phyloP scores from a whole-genome alignment of 2,113 vertebrate species.

The Otis tarda region DNA sequence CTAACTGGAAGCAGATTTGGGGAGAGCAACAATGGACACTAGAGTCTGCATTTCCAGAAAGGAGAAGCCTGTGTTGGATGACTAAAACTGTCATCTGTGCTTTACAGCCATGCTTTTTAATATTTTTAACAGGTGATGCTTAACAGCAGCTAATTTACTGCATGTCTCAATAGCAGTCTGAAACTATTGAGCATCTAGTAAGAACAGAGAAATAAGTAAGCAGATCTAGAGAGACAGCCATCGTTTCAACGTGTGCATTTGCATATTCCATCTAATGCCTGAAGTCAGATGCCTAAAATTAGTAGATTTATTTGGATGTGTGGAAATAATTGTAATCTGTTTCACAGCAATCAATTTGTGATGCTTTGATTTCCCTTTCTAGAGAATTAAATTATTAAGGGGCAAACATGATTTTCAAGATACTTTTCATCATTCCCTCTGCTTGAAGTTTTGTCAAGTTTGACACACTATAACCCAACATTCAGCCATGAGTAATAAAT shows the following conservation, averaged over 20 bases:
- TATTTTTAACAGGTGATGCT: conserved; percentile 50
- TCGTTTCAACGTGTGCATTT: conserved; percentile 51
- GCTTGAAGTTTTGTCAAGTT: conserved; percentile 58
- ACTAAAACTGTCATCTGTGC: conserved; percentile 51
- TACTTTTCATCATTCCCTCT: conserved; percentile 23
- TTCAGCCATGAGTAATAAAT: conserved; percentile 31
- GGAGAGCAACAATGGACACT: conserved; percentile 28
- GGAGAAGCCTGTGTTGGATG: not conserved
- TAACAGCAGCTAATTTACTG: conserved; percentile 66
- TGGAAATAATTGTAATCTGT: conserved; percentile 73
- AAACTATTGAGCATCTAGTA: not conserved
- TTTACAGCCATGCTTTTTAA: conserved; percentile 49
- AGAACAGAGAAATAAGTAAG: conserved; percentile 30
- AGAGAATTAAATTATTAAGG: conserved; percentile 57
- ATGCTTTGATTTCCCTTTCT: conserved; percentile 67
- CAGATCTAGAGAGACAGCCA: conserved; percentile 10
- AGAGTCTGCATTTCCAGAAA: conserved; percentile 42
- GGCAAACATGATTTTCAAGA: conserved; percentile 54
- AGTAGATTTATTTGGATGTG: conserved; percentile 68
- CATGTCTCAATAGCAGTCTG: not conserved
- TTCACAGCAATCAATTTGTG: conserved; percentile 69
- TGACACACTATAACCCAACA: conserved; percentile 17
- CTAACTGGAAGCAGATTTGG: conserved; percentile 62
- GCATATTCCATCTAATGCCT: conserved; percentile 62
- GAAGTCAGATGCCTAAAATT: conserved; percentile 65